Base-by-base conservation (phyloP, 1,140 invertebrate species). In the Ylistrum balloti region DNA sequence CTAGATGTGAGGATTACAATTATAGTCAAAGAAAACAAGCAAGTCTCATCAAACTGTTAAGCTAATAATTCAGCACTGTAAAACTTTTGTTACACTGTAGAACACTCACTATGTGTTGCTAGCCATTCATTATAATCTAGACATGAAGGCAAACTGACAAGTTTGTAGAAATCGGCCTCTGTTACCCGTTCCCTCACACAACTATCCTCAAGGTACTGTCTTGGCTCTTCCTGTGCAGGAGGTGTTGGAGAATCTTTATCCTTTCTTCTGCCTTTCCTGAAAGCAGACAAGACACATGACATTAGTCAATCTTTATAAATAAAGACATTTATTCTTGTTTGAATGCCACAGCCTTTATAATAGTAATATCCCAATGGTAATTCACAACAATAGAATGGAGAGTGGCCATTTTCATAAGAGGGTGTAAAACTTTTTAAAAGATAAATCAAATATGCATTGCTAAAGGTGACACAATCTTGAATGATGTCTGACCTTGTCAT, bases 61-160 rank as follows among this genome's bases (percentile, higher is more conserved):
- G 9, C 10, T 0, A 35, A 35, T 32, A 34, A 85, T 32, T 85
- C 48, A 87, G n/a, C n/a, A n/a, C n/a, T 38, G 35, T 5, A 7
- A 38, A 13, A 5, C 35, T 38, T 38, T 38, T 13, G 35, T 38
- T 38, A 38, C 35, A 38, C 5, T 38, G 35, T 86, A 34, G 45
- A 28, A 85, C 33, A 98, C 98, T 98, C 96, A 99, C 98, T 99
- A 96, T 99, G 99, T 93, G 98, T 99, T 90, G 99, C 99, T 93
- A 99, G 97, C 99, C 99, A 99, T 97, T 99, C 99, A 97, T 99
- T 99, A 97, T 98, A 98, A 96, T 99, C 99, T 95, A 99, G 97
- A 92, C 98, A 98, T 92, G 98, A 97, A 93, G 99, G 99, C 96
- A 99, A 97, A 96, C 99, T 98, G 91, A 99, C 98, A 95, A 99